Evolutionary conservation across 2,797 vertebrate species (phyloP).

Genomic region (Loris lydekkerianus): DNA sequence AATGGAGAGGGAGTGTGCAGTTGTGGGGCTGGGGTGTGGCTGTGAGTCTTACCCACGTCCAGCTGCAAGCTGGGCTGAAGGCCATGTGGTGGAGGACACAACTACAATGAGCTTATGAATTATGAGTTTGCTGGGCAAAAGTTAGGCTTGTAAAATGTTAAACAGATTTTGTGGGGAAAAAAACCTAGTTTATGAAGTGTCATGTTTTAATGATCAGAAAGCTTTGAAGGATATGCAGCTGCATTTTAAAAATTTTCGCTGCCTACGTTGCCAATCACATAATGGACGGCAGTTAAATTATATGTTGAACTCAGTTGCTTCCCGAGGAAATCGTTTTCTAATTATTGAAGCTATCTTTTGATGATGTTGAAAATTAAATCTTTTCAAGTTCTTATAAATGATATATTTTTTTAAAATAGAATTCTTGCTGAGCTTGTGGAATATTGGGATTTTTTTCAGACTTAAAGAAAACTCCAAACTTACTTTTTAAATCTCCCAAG

Average conservation of each 20-base stretch:
- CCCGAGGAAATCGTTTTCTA: conserved; percentile 78
- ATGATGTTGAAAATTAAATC: conserved; percentile 79
- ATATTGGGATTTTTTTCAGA: conserved; percentile 36
- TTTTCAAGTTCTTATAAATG: conserved; percentile 81
- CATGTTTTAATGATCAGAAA: not conserved
- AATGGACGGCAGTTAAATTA: conserved; percentile 66
- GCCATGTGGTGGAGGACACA: not conserved
- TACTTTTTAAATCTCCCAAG: conserved; percentile 15
- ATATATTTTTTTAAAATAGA: conserved; percentile 66
- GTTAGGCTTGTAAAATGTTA: conserved; percentile 34
- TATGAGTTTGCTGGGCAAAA: not conserved
- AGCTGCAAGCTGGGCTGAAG: not conserved
- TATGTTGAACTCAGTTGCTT: conserved; percentile 44
- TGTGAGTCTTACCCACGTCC: not conserved
- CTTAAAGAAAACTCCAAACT: not conserved
- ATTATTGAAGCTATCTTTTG: conserved; percentile 79
- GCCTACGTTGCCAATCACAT: not conserved
- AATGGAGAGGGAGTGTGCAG: no score
- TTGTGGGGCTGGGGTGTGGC: fast-evolving
- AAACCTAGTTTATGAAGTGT: not conserved
- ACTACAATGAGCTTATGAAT: not conserved
- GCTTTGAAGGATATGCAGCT: conserved; percentile 66
- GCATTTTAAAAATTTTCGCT: not conserved
- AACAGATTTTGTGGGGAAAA: conserved; percentile 56
- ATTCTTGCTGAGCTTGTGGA: conserved; percentile 78